Percentiles rank a stretch among this genome's conserved stretches.
Conservation (phyloP, 2,888 invertebrate species). For the Drosophila gaucha region DNA sequence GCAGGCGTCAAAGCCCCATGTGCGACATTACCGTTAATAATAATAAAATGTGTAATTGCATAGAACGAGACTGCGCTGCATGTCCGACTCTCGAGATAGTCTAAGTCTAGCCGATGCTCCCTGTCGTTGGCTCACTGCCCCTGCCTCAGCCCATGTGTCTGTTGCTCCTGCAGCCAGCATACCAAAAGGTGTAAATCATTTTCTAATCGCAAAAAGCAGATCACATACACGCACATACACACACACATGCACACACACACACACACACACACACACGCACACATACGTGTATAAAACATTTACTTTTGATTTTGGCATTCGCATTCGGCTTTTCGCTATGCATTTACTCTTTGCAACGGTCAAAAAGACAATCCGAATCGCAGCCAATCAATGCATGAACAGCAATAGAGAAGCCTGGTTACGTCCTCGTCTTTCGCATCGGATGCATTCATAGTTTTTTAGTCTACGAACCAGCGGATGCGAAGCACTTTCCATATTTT, state of each 20-base stretch:
- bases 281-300: constrained; percentile 25
- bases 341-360: constrained; percentile 37
- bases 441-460: constrained; percentile 16
- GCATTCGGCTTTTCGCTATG: constrained; percentile 53
- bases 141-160: background rate
- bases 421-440: constrained; percentile 27
- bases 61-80: constrained; percentile 50
- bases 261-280: constrained; percentile 6
- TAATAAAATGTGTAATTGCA: constrained; percentile 77
- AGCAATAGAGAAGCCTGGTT: constrained; percentile 45
- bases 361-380: constrained; percentile 54
- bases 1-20: constrained; percentile 63
- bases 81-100: constrained; percentile 29
- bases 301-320: constrained; percentile 61
- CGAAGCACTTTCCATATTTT: constrained; percentile 50
- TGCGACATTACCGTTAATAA: constrained; percentile 78
- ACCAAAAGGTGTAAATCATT: constrained; percentile 72
- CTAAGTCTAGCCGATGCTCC: constrained; percentile 20
- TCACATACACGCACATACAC: constrained; percentile 51
- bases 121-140: constrained; percentile 12
- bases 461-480: constrained; percentile 21
- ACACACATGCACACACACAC: constrained; percentile 12
- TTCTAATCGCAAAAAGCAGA: constrained; percentile 73
- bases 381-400: constrained; percentile 56
- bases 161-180: constrained; percentile 36